Conservation (phyloP, 2,888 invertebrate species). For the Tetanocera ferruginea region DNA sequence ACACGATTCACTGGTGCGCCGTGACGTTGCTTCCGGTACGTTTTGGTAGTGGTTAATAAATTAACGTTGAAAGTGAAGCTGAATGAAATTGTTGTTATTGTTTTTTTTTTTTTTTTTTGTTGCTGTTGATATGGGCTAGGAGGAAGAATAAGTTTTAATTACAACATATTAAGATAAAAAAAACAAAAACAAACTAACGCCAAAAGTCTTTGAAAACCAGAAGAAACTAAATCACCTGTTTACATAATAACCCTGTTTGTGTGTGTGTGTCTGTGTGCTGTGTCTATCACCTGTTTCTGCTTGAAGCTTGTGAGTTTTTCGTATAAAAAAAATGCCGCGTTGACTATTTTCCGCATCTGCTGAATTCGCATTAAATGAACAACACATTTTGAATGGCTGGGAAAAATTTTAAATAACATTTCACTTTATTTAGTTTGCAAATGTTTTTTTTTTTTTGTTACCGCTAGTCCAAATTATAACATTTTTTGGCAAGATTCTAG, state of each 20-base stretch:
- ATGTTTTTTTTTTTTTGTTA: too few species aligned
- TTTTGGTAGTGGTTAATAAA: constrained; percentile 42
- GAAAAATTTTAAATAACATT: too few species aligned
- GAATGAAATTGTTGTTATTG: not conserved
- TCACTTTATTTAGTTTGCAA: too few species aligned
- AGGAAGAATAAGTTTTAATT: constrained; percentile 4
- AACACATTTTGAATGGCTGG: too few species aligned
- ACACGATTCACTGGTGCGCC: constrained; percentile 53
- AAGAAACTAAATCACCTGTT: constrained; percentile 30
- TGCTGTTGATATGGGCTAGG: not conserved
- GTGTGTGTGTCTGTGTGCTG: constrained; percentile 12
- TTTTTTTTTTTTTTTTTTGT: not conserved
- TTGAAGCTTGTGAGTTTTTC: constrained; percentile 20
- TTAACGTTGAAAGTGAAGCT: constrained; percentile 30
- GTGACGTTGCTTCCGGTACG: constrained; percentile 56
- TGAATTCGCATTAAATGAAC: constrained; percentile 35
- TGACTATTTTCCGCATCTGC: constrained; percentile 27
- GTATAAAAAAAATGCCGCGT: not conserved
- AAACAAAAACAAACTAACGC: constrained; percentile 39
- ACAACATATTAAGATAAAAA: constrained; percentile 42
- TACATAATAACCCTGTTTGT: constrained; percentile 42
- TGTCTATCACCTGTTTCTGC: constrained; percentile 21
- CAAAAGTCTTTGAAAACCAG: constrained; percentile 15
- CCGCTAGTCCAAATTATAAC: too few species aligned
- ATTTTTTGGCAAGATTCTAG: too few species aligned